Conservation (phyloP, 1,140 invertebrate species). For the Macrobrachium nipponense region DNA sequence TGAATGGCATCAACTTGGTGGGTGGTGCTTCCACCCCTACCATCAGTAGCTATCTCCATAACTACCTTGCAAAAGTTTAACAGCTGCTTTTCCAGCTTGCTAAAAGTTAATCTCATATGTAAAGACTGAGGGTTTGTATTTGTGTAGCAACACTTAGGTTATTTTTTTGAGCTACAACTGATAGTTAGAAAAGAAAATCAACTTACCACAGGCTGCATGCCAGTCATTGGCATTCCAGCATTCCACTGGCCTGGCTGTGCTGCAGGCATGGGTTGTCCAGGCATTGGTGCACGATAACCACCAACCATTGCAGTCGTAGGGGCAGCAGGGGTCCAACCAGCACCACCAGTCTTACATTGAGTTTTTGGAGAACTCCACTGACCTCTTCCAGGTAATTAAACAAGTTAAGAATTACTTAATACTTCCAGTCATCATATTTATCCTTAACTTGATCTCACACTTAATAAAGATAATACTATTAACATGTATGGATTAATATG, state of each 20-base stretch:
- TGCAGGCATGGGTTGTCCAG: slow-evolving; percentile 31
- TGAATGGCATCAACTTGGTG: too few relatives aligned
- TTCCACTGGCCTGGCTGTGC: slow-evolving; percentile 35
- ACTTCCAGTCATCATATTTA: background rate
- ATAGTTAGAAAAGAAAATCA: background rate
- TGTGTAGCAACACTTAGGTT: too few relatives aligned
- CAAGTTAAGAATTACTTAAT: background rate
- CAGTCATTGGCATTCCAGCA: slow-evolving; percentile 48
- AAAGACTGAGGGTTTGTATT: too few relatives aligned
- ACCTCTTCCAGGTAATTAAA: slow-evolving; percentile 13
- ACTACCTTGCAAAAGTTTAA: too few relatives aligned
- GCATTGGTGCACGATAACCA: slow-evolving; percentile 45
- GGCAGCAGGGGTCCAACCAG: slow-evolving; percentile 65
- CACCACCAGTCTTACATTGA: slow-evolving; percentile 65
- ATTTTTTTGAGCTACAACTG: background rate
- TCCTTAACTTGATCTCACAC: too few relatives aligned
- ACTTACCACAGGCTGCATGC: slow-evolving; percentile 46
- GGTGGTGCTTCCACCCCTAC: too few relatives aligned
- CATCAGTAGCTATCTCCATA: too few relatives aligned
- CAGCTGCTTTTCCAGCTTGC: too few relatives aligned
- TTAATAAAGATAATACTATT: too few relatives aligned
- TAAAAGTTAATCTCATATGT: too few relatives aligned
- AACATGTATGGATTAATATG: too few relatives aligned
- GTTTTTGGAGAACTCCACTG: slow-evolving; percentile 65
- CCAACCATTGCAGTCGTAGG: slow-evolving; percentile 35